Evolutionary conservation across 2,888 invertebrate species (phyloP), one percentile per base, ranked within the genome.

Genomic region (Cephus pulcher): DNA sequence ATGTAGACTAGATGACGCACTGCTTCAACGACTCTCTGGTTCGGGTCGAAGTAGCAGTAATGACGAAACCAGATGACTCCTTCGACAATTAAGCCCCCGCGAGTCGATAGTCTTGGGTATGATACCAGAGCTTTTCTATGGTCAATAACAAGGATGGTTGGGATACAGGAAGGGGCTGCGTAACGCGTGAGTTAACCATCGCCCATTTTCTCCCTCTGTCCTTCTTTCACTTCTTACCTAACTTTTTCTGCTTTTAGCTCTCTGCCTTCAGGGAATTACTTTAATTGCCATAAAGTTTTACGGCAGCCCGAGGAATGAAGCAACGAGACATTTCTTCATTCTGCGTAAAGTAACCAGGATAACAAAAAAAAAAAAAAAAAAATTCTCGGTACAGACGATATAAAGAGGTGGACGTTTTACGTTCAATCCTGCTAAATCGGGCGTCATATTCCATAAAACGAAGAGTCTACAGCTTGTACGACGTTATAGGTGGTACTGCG

Each of bases 371-470:
- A 83, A 81, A 30, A 30, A 30, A 82, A 73, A 73, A 82, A 75
- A 73, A 79, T 81, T 23, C 71, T 40, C 75, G 79, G 81, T 79
- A 80, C 80, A 84, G 77, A 80, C 78, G 78, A 79, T 73, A 78
- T 80, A 80, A 73, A 75, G 68, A 77, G 76, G 77, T 69, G 75
- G n/a, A 82, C 76, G 78, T 82, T 83, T 82, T 76, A 33, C 80
- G 81, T 86, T 81, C 83, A 80, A 83, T 83, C 81, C 80, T 73
- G 79, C 78, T 78, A 79, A 76, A 81, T 83, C 82, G 80, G 81
- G 77, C 80, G 80, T 78, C 82, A 83, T 81, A 83, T 85, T 81
- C 79, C 78, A 84, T 83, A 85, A 83, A 85, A 82, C 80, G 79
- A 80, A 68, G 75, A 69, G 75, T 40, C 40, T 15, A 40, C 4